Evolutionary conservation across 92 coral and sea anemone genomes (phyloP).

Genomic region (Desmophyllum pertusum): DNA sequence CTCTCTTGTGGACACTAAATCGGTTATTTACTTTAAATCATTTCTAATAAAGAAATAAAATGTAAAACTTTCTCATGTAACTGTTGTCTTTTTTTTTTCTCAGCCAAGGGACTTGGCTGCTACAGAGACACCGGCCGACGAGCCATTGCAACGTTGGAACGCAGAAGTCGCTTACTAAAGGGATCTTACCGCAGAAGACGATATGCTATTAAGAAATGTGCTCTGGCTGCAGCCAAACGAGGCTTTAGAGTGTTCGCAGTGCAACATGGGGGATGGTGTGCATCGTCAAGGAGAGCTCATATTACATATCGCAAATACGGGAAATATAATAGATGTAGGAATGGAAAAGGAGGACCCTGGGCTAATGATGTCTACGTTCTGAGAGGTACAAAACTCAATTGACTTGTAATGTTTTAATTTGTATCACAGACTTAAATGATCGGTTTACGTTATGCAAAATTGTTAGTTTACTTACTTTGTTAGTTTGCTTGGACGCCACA

Average conservation of each 20-base stretch:
- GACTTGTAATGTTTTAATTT: not conserved
- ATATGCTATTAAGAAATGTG: slow-evolving; percentile 47
- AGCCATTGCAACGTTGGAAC: slow-evolving; percentile 37
- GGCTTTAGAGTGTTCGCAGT: slow-evolving; percentile 54
- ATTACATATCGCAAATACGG: slow-evolving; percentile 63
- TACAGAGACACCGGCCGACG: slow-evolving; percentile 44
- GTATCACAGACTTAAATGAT: not conserved
- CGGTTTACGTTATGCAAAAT: not conserved
- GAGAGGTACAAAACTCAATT: slow-evolving; percentile 1
- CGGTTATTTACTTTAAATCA: not conserved
- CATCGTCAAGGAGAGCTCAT: slow-evolving; percentile 57
- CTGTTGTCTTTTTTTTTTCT: not conserved
- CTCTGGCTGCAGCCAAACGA: slow-evolving; percentile 18
- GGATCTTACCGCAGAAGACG: slow-evolving; percentile 36
- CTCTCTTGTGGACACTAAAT: too few species aligned
- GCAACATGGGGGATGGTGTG: slow-evolving; percentile 67
- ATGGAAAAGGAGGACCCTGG: slow-evolving; percentile 67
- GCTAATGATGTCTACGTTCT: slow-evolving; percentile 62
- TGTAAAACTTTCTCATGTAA: not conserved
- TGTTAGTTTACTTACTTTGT: not conserved
- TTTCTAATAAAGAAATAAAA: not conserved
- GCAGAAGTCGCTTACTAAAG: slow-evolving; percentile 34
- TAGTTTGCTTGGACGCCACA: too few species aligned
- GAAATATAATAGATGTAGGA: slow-evolving; percentile 54
- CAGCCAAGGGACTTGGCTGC: slow-evolving; percentile 46